These are phyloP conservation scores for Lutra lutra DNA, from an alignment of 2,797 vertebrate species.

Conservation along the genomic window DNA sequence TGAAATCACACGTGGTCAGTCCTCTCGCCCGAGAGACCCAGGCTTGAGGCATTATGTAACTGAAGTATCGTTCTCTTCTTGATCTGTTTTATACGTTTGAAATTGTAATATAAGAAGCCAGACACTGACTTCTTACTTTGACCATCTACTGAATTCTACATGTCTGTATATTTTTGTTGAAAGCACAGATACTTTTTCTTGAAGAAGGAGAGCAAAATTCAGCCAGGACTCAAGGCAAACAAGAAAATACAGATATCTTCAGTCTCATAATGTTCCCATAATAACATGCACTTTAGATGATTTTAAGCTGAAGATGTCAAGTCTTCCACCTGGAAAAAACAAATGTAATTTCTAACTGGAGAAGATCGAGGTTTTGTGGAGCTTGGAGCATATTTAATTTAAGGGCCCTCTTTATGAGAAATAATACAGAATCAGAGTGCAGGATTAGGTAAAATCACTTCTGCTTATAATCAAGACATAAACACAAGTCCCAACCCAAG, in stretches of 20 bases:
- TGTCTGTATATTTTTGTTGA: conserved; percentile 3
- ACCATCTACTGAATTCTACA: not conserved
- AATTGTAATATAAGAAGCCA: conserved; percentile 12
- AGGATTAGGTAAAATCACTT: conserved; percentile 35
- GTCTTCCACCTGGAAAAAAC: conserved; percentile 23
- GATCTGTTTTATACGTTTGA: not conserved
- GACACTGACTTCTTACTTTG: conserved; percentile 14
- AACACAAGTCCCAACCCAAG: not conserved
- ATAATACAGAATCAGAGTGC: not conserved
- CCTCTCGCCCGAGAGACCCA: not conserved
- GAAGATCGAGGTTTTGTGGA: not conserved
- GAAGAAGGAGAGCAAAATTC: conserved; percentile 15
- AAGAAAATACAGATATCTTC: conserved; percentile 13
- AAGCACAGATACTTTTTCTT: conserved; percentile 27
- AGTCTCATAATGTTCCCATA: not conserved
- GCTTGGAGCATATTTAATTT: conserved; percentile 49
- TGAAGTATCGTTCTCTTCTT: not conserved
- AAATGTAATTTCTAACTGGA: conserved; percentile 8
- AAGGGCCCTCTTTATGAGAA: not conserved
- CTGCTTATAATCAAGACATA: conserved; percentile 25
- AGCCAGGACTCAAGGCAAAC: not conserved
- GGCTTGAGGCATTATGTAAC: not conserved
- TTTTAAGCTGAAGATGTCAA: conserved; percentile 27
- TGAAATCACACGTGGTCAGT: not conserved
- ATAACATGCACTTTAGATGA: not conserved